Evolutionary conservation across 2,113 vertebrate species (phyloP), one percentile per base, ranked within the genome.

Genomic region (Indicator maculatus): DNA sequence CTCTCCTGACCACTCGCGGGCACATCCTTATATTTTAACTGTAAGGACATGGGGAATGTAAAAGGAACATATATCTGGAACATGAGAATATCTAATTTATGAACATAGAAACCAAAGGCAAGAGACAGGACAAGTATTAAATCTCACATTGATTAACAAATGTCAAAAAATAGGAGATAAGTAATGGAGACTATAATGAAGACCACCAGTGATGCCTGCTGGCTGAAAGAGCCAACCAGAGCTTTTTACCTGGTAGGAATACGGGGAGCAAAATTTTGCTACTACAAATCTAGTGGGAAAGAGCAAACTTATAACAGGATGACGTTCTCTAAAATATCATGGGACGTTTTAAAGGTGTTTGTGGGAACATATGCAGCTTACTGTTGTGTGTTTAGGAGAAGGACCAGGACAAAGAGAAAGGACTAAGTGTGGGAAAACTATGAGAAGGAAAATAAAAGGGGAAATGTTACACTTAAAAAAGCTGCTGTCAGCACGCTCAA

Each of bases 401-500:
- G 11, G 11, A 8, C 1, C 8, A 50, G 23, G 5, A 16, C 58
- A 78, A 74, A 24, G 33, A 55, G 30, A 26, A 90, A 60, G 20
- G 12, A 77, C n/a, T 0, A 1, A 71, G 15, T 2, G 3, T 5
- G 16, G 26, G 21, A 12, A 61, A 60, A 66, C 1, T 2, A 11
- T 65, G 20, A 55, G 8, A 36, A 36, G 12, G 21, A 55, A 50
- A 16, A 61, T 30, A 36, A 60, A 44, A 36, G 24, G 5, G 5
- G 12, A 47, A 60, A 33, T 2, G 11, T 58, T 61, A 26, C 19
- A 45, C 8, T 15, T 79, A 9, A 66, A 63, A 26, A 10, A 45
- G 44, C 6, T 52, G 30, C 30, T 74, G 12, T 63, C 39, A 79
- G 39, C 39, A 16, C 30, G n/a, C 36, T 36, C 8, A 36, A 36